These are phyloP conservation scores for Electrophaes corylata DNA, from an alignment of 2,888 invertebrate species.

Conservation along the genomic window DNA sequence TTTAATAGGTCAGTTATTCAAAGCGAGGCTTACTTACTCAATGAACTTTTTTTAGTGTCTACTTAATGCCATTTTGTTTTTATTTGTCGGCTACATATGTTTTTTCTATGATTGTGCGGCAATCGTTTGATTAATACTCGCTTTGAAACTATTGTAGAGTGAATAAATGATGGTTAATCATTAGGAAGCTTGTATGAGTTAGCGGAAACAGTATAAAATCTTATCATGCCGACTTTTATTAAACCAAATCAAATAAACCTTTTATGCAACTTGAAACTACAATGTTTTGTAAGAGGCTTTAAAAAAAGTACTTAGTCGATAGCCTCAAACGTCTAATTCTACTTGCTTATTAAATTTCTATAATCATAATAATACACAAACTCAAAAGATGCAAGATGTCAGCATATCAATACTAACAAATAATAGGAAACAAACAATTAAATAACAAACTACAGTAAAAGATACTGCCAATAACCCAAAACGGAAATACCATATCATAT, in stretches of 20 bases:
- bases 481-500: slow-evolving; percentile 79
- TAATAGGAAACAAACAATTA: slow-evolving; percentile 64
- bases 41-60: slow-evolving; percentile 68
- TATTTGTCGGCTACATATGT: slow-evolving; percentile 72
- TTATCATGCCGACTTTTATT: no score
- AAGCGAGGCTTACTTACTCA: slow-evolving; percentile 67
- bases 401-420: slow-evolving; percentile 24
- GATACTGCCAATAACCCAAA: slow-evolving; percentile 57
- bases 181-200: neutral
- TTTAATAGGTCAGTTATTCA: slow-evolving; percentile 45
- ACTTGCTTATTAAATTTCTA: neutral
- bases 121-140: slow-evolving; percentile 73
- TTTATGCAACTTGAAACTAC: no score
- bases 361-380: neutral
- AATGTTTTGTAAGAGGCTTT: no score
- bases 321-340: neutral
- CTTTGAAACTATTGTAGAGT: slow-evolving; percentile 24
- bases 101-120: slow-evolving; percentile 66
- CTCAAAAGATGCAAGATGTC: slow-evolving; percentile 17
- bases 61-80: slow-evolving; percentile 80
- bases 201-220: no score
- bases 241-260: no score
- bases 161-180: slow-evolving; percentile 3
- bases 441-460: slow-evolving; percentile 44
- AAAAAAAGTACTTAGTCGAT: neutral